Conservation (phyloP, 1,140 invertebrate genomes). For the Sitobion miscanthi region DNA sequence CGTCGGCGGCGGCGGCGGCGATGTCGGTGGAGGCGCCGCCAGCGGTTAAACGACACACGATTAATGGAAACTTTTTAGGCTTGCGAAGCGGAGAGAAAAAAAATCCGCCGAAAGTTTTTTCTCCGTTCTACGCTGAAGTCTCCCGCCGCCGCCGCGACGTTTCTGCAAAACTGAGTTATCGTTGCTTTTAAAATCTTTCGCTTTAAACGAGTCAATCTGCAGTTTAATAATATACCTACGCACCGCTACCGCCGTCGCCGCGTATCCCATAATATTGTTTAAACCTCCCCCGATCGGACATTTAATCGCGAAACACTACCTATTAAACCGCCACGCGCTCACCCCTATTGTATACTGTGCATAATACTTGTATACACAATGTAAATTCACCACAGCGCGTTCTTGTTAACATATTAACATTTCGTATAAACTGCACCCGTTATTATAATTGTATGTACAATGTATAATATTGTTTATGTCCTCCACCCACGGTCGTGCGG, state of each 20-base stretch:
- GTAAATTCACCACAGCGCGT: background rate
- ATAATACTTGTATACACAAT: background rate
- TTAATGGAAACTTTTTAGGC: conserved; percentile 50
- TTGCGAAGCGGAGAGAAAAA: background rate
- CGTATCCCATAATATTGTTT: background rate
- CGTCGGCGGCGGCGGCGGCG: background rate
- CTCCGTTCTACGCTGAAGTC: background rate
- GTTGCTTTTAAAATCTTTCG: conserved; percentile 39
- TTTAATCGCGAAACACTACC: background rate
- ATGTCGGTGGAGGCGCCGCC: background rate
- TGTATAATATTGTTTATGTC: background rate
- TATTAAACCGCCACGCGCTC: background rate
- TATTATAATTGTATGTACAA: background rate
- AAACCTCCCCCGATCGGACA: background rate
- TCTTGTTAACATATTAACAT: conserved; percentile 27
- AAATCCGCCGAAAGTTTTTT: background rate
- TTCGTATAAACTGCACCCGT: background rate
- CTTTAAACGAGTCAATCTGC: conserved; percentile 28
- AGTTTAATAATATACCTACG: background rate
- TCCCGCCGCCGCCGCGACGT: background rate
- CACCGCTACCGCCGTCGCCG: background rate
- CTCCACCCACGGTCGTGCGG: background rate
- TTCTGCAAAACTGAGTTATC: conserved; percentile 46
- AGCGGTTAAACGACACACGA: conserved; percentile 48
- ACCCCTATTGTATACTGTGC: background rate